Percentiles rank a stretch among this genome's conserved stretches.
Evolutionary conservation across 2,888 invertebrate species (phyloP).

Genomic region (Hipparchia sbordonii): DNA sequence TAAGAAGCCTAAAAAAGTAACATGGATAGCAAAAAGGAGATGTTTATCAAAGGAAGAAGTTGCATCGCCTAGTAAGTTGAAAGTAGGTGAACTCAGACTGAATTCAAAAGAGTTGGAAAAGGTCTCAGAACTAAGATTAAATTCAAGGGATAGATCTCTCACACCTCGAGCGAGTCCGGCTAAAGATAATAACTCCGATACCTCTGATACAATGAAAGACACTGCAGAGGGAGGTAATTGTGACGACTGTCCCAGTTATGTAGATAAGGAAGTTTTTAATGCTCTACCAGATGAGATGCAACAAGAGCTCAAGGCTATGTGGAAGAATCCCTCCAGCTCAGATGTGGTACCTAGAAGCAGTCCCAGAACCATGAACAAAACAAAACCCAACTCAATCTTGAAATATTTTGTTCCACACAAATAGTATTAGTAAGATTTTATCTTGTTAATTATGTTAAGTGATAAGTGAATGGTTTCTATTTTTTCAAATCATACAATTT

Average conservation of each 20-base stretch:
- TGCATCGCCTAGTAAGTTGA: constrained; percentile 87
- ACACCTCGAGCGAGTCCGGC: constrained; percentile 77
- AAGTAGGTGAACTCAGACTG: constrained; percentile 85
- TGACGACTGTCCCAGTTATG: constrained; percentile 85
- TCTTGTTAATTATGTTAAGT: constrained; percentile 78
- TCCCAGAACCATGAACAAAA: constrained; percentile 78
- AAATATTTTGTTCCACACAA: constrained; percentile 87
- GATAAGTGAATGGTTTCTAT: constrained; percentile 83
- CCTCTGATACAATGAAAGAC: constrained; percentile 71
- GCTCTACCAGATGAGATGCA: constrained; percentile 88
- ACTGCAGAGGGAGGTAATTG: constrained; percentile 65
- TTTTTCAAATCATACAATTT: constrained; percentile 82
- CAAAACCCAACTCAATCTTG: constrained; percentile 84
- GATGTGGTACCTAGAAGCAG: constrained; percentile 68
- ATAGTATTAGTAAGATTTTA: constrained; percentile 82
- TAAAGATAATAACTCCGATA: constrained; percentile 69
- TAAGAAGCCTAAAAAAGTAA: constrained; percentile 85
- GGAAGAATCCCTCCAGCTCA: constrained; percentile 80
- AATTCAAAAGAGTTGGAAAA: constrained; percentile 85
- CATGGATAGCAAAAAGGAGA: constrained; percentile 77
- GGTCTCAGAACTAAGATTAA: constrained; percentile 74
- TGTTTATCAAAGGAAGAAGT: constrained; percentile 79
- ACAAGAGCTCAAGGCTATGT: constrained; percentile 87
- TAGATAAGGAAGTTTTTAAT: constrained; percentile 86
- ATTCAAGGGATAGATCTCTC: constrained; percentile 71